Evolutionary conservation across 2,113 vertebrate species (phyloP).

Genomic region (chimpanzee (Pan troglodytes)): NHGRI_mPanTro3-v2.1_pri NC_072413.2:95502001-95502500

Average conservation of each 20-base stretch:
- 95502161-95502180: not conserved
- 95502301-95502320: not conserved
- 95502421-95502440: not conserved
- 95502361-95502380: not conserved
- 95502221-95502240: not conserved
- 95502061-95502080: not conserved
- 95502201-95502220: rapidly evolving
- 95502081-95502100: not conserved
- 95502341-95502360: rapidly evolving
- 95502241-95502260: rapidly evolving
- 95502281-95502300: not conserved
- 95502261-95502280: not conserved
- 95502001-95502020: not conserved
- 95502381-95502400: not conserved
- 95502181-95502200: rapidly evolving
- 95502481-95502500: not conserved
- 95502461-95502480: rapidly evolving
- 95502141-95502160: not conserved
- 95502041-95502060: rapidly evolving
- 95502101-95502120: too few species aligned
- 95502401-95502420: not conserved
- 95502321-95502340: not conserved
- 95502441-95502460: rapidly evolving
- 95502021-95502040: not conserved
- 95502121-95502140: not conserved